Percentiles rank a stretch among this genome's conserved stretches.
These are phyloP conservation scores for Tachina lurida DNA, from an alignment of 2,888 invertebrate species.

Conservation along the genomic window DNA sequence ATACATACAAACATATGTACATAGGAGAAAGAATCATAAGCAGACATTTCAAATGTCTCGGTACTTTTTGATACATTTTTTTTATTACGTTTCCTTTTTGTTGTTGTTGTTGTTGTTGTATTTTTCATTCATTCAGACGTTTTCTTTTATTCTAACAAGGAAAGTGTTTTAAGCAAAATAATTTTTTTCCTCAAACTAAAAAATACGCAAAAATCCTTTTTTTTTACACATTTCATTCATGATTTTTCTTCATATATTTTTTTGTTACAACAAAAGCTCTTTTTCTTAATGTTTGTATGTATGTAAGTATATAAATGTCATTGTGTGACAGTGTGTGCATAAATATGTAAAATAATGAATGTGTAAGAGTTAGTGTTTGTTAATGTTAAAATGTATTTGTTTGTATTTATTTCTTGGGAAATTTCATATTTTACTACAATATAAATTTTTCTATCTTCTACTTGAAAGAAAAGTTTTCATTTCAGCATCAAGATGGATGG, in stretches of 20 bases:
- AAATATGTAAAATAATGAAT: neutral
- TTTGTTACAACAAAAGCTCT: constrained; percentile 32
- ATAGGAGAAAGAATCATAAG: constrained; percentile 50
- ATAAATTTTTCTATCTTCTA: constrained; percentile 26
- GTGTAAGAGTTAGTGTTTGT: neutral
- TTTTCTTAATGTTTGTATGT: constrained; percentile 23
- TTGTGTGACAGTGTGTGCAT: constrained; percentile 3
- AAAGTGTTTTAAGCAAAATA: constrained; percentile 63
- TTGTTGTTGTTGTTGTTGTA: neutral
- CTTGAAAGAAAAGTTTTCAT: constrained; percentile 13
- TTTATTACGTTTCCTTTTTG: neutral
- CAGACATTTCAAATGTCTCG: constrained; percentile 65
- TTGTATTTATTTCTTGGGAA: constrained; percentile 51
- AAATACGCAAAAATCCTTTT: constrained; percentile 60
- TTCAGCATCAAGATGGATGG: constrained; percentile 31
- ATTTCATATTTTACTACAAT: constrained; percentile 39
- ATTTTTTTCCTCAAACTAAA: constrained; percentile 37
- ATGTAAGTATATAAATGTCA: neutral
- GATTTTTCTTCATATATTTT: constrained; percentile 48
- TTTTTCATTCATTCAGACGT: constrained; percentile 39
- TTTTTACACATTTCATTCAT: constrained; percentile 62
- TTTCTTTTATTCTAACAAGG: constrained; percentile 65
- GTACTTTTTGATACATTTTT: constrained; percentile 47
- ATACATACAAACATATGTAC: neutral
- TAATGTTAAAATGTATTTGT: constrained; percentile 47